Base-by-base conservation (phyloP, 1,140 invertebrate genomes). In the Planococcus citri region DNA sequence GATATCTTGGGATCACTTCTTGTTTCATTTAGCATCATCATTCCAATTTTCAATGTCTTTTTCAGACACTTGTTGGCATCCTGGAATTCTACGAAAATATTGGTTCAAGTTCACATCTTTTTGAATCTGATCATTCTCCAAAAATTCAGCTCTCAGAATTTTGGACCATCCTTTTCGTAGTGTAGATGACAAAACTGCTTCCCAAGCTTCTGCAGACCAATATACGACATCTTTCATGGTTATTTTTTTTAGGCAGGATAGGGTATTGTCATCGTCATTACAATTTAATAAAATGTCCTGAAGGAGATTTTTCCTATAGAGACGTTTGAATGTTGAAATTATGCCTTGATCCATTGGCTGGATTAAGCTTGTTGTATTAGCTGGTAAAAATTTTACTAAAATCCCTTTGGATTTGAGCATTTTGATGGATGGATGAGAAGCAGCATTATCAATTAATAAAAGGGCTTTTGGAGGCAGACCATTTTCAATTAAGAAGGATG, bases 341-440 rank as follows among this genome's bases (percentile, higher is more conserved):
- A 83, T 74, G 41, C 77, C 78, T 74, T 80, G 78, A 71, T 82
- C 78, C 77, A 81, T 79, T 37, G 80, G 79, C 73, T 83, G 80
- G 24, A 82, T 69, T 64, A 79, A 72, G 1, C 76, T 75, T 67
- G 80, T 82, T 0, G 77, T 77, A 71, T 82, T 82, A 68, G 78
- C 74, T 38, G 80, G 81, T 33, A 82, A 74, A 76, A 79, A 82
- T 68, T 74, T 76, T 1, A 78, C 70, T 71, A 73, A 72, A 77
- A 72, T 64, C 73, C 33, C 71, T 78, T 74, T 60, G 70, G 70
- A 24, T 72, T 72, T 68, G 75, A 73, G 75, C 81, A 78, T 76
- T 78, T 73, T 81, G 82, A 73, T 82, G 79, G 14, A 81, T 61
- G 71, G 82, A 73, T 67, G 82, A 73, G 12, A 81, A n/a, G 25